Percentiles rank a stretch among this genome's conserved stretches.
Conservation (phyloP, 2,797 vertebrate species). For the Acestrorhynchus altus region DNA sequence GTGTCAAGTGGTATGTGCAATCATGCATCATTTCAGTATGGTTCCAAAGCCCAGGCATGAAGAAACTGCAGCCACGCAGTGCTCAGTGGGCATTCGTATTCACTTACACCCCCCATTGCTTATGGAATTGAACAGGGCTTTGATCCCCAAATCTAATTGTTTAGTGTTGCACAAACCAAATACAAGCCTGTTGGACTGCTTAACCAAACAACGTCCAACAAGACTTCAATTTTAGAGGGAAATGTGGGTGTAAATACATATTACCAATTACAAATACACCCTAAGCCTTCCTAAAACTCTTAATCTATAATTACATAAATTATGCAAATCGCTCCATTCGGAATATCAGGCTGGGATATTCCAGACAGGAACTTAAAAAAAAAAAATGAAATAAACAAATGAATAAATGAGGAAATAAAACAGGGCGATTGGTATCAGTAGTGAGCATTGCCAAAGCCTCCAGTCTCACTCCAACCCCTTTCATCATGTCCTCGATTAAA, state of each 20-base stretch:
- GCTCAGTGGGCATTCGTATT: conserved; percentile 78
- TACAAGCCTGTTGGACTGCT: conserved; percentile 59
- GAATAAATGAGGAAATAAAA: conserved; percentile 1
- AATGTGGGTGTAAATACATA: conserved; percentile 21
- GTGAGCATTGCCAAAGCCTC: conserved; percentile 36
- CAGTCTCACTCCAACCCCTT: conserved; percentile 40
- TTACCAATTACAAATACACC: conserved; percentile 19
- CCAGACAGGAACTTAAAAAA: neutral
- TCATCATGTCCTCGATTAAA: conserved; percentile 42
- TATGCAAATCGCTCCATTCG: conserved; percentile 30
- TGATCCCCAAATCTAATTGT: conserved; percentile 76
- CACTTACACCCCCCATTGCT: conserved; percentile 77
- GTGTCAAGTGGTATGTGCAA: conserved; percentile 45
- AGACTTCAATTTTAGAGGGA: conserved; percentile 36
- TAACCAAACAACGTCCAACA: conserved; percentile 56
- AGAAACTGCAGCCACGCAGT: conserved; percentile 71
- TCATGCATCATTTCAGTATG: conserved; percentile 56
- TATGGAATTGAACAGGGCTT: conserved; percentile 70
- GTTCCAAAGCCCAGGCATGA: conserved; percentile 70
- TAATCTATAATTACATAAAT: conserved; percentile 27
- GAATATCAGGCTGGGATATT: conserved; percentile 23
- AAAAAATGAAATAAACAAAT: conserved; percentile 28
- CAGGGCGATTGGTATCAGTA: conserved; percentile 16
- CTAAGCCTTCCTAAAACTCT: conserved; percentile 17
- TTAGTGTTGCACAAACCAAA: conserved; percentile 64